A percentile compares a stretch with the other conserved stretches of the same genome.
Conservation (phyloP, 2,888 invertebrate species). For the Acanthosoma haemorrhoidale region DNA sequence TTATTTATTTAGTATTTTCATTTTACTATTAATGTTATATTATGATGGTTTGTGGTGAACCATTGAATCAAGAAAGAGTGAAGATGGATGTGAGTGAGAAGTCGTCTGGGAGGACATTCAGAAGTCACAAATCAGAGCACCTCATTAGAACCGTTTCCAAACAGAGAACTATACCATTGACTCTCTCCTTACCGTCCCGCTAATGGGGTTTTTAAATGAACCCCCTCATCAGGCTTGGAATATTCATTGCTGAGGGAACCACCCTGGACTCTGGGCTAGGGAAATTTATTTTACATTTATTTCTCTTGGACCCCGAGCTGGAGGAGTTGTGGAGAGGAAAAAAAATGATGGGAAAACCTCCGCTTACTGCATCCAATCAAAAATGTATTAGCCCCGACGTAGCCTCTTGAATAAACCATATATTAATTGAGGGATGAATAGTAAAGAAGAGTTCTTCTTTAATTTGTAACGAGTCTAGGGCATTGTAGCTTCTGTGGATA, state of each 20-base stretch:
- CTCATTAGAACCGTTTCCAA: conserved; percentile 2
- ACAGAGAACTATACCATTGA: not conserved
- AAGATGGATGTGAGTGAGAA: no score
- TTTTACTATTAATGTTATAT: no score
- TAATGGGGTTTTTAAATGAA: conserved; percentile 7
- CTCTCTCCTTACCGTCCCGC: not conserved
- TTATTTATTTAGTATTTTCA: no score
- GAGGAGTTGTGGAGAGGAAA: not conserved
- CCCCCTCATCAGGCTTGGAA: not conserved
- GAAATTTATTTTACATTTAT: conserved; percentile 2
- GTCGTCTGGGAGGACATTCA: no score
- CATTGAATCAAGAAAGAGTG: not conserved
- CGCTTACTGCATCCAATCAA: not conserved
- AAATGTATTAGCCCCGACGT: not conserved
- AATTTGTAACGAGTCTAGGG: not conserved
- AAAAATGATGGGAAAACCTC: not conserved
- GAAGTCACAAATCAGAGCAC: not conserved
- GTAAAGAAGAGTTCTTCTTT: not conserved
- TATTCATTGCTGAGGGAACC: conserved; percentile 1
- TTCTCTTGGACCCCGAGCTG: not conserved
- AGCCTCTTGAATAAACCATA: not conserved
- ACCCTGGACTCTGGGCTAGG: not conserved
- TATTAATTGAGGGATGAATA: not conserved
- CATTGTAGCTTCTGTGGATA: not conserved
- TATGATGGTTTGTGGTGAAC: no score